Base-by-base conservation (phyloP, 2,797 vertebrate species). In the Pseudochirops corinnae region DNA sequence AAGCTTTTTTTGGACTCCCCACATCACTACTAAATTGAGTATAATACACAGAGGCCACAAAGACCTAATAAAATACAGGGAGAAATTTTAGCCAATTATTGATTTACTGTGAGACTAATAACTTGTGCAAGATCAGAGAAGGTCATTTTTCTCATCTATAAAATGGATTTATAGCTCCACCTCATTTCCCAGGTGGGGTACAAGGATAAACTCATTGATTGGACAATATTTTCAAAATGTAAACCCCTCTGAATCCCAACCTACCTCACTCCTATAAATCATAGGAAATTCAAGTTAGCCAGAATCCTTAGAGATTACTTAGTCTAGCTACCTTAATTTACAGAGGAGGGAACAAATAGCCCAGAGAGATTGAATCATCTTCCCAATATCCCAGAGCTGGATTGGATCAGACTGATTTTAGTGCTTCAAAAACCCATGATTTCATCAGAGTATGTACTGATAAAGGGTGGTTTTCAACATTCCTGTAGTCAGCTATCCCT, bases 71-170 rank as follows among this genome's bases (percentile, higher is more conserved):
- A 62, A 92, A 96, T 46, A 94, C 92, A 92, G 24, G 26, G 53
- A 95, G 93, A 90, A 67, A 92, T 67, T 67, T 53, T 50, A 96
- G 26, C 52, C 62, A 58, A 92, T 93, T 28, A 33, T 52, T 91
- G 52, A 92, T 52, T 96, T 29, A 87, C 74, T 87, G 74, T 87
- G 74, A 87, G 24, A 87, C 74, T 87, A 91, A 56, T 94, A 16
- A 0, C 53, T 87, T 9, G 33, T 52, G 14, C 5, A 92, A 33
- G 33, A 90, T 50, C 93, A 53, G 92, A 90, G 87, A 92, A 94
- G 55, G 12, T 21, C 92, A 26, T 53, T 7, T 92, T 50, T 96
- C 21, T 92, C n/a, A 93, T 13, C 5, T 94, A 90, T 55, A 52
- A 90, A 55, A 96, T 62, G 87, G 91, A 93, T 52, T 4, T 82